phyloP scores from a whole-genome alignment of 2,113 vertebrate genomes.

The Heptranchias perlo region DNA sequence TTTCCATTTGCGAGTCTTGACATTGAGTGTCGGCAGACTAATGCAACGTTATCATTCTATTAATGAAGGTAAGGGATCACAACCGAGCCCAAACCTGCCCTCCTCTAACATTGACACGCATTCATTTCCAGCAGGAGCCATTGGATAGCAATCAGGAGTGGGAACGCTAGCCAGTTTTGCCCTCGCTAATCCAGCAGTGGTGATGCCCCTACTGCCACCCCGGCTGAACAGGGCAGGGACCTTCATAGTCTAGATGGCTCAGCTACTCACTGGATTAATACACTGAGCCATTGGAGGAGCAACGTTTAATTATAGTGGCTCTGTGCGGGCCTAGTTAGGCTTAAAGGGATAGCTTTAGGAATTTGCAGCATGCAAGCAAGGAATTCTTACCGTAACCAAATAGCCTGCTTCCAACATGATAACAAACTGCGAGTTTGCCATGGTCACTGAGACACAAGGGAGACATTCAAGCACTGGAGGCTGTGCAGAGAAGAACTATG shows the following conservation, averaged over 20 bases:
- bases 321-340: neutral
- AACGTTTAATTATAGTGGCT: neutral
- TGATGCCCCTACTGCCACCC: neutral
- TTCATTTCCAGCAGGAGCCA: neutral
- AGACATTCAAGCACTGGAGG: neutral
- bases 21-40: neutral
- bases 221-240: neutral
- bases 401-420: neutral
- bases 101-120: neutral
- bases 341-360: conserved; percentile 16
- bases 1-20: neutral
- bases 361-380: neutral
- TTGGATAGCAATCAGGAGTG: neutral
- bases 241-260: neutral
- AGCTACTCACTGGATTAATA: neutral
- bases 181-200: neutral
- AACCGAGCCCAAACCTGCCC: neutral
- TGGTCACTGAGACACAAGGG: neutral
- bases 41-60: neutral
- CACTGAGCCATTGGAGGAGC: neutral
- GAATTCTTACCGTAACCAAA: conserved; percentile 12
- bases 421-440: neutral
- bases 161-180: neutral
- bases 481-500: too few species aligned
- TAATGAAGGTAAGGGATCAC: neutral